Base-by-base conservation (phyloP, 2,113 vertebrate species). In the Chlorodrepanis virens region DNA sequence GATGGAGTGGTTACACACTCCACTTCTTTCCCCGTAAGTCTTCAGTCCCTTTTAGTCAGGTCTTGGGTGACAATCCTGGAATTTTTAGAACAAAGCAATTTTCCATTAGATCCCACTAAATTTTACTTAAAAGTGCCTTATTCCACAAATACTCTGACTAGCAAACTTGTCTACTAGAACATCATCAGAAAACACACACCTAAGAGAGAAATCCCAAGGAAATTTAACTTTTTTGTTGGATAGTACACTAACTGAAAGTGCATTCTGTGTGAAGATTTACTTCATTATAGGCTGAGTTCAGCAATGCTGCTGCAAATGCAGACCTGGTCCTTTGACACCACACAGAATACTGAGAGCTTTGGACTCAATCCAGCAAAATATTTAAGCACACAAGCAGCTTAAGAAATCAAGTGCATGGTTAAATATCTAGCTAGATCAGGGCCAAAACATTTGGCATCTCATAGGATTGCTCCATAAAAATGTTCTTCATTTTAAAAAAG, bases 361-460 rank as follows among this genome's bases (percentile, higher is more conserved):
- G 92, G 93, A 90, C 56, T 86, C 4, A 2, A 76, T 75, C 93
- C 93, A 96, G 83, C 40, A 76, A 92, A 92, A 92, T 88, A 83
- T 83, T 94, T 83, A 90, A 78, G 79, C 83, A 86, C 76, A 74
- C 14, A 31, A 88, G 40, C 68, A 87, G 68, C 56, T 91, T 81
- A 95, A 95, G 90, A 86, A 93, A 92, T 94, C 28, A 92, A 90
- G 85, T 78, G 61, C 5, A 1, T 65, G 65, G 77, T 85, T 87
- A 96, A 96, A 79, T 96, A 79, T 75, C 89, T 79, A 74, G 64
- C 71, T 81, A 93, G 79, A 95, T 68, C 65, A 53, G n/a, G 77
- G 83, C 80, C 76, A 81, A 95, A 96, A 75, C 60, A 83, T 90
- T 94, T 78, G 83, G 85, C 92, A 83, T 83, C 85, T 92, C 57